phyloP scores from a whole-genome alignment of 30 jellyfish, hydroid and myxozoan genomes.

The Nemopilema nomurai region DNA sequence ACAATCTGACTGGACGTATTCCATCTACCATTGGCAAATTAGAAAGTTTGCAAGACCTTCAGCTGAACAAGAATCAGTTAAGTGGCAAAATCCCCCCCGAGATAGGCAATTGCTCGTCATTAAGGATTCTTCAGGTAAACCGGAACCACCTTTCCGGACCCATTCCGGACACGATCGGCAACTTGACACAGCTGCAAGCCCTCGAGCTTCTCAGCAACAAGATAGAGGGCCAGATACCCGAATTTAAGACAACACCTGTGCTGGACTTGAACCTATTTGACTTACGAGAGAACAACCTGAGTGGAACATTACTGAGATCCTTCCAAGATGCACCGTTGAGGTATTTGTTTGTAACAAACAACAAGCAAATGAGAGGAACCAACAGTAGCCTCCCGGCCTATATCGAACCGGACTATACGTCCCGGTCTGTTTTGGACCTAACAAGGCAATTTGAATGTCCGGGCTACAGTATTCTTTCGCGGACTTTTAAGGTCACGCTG shows the following conservation, averaged over 20 bases:
- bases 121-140: not conserved
- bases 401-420: not conserved
- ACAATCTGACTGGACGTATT: not conserved
- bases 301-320: not conserved
- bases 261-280: conserved; percentile 12
- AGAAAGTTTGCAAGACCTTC: not conserved
- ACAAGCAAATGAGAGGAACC: not conserved
- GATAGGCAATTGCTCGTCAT: conserved; percentile 1
- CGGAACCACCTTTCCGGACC: not conserved
- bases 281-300: not conserved
- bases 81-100: not conserved
- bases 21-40: not conserved
- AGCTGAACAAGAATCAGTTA: conserved; percentile 6
- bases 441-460: conserved; percentile 1
- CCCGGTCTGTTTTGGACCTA: not conserved
- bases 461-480: conserved; percentile 1
- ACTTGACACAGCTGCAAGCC: conserved; percentile 13
- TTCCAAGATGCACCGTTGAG: conserved; percentile 13
- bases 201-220: not conserved
- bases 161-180: not conserved
- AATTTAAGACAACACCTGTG: conserved; percentile 8
- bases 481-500: not conserved
- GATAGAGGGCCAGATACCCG: not conserved
- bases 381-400: conserved; percentile 7
- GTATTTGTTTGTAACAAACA: not conserved